Conservation (phyloP, 2,888 invertebrate species). For the Rhogogaster chlorosoma region DNA sequence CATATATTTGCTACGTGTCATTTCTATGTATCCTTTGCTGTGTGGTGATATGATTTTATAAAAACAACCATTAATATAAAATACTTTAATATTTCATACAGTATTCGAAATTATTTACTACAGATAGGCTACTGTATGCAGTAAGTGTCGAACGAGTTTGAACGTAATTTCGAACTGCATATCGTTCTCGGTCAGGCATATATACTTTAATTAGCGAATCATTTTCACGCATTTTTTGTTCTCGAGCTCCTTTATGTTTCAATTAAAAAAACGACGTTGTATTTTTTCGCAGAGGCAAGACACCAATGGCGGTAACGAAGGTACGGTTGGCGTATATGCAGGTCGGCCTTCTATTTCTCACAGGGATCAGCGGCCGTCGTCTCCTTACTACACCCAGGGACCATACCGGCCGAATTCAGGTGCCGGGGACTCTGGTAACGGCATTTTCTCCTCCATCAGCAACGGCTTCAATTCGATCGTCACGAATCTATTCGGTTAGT, state of each 20-base stretch:
- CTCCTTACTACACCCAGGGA: constrained; percentile 43
- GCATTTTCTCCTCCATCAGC: constrained; percentile 88
- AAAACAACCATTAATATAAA: not conserved
- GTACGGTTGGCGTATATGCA: constrained; percentile 60
- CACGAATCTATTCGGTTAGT: constrained; percentile 86
- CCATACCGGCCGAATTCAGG: constrained; percentile 71
- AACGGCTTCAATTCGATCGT: constrained; percentile 89
- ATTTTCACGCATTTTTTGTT: not conserved
- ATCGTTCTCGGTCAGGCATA: not conserved
- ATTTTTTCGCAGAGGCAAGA: constrained; percentile 59
- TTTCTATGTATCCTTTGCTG: not conserved
- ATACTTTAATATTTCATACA: not conserved
- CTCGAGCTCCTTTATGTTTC: not conserved
- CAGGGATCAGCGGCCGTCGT: constrained; percentile 68
- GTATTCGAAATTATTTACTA: not conserved
- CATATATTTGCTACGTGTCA: not conserved
- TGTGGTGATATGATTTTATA: not conserved
- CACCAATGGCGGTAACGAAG: constrained; percentile 62
- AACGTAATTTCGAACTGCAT: not conserved
- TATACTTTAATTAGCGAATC: not conserved
- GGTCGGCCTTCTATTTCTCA: constrained; percentile 69
- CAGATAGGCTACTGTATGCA: not conserved
- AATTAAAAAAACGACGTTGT: not conserved
- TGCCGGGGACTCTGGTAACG: constrained; percentile 73
- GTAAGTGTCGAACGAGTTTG: not conserved